These are phyloP conservation scores for Glomeris maerens DNA, from an alignment of 1,140 invertebrate species.

Conservation along the genomic window DNA sequence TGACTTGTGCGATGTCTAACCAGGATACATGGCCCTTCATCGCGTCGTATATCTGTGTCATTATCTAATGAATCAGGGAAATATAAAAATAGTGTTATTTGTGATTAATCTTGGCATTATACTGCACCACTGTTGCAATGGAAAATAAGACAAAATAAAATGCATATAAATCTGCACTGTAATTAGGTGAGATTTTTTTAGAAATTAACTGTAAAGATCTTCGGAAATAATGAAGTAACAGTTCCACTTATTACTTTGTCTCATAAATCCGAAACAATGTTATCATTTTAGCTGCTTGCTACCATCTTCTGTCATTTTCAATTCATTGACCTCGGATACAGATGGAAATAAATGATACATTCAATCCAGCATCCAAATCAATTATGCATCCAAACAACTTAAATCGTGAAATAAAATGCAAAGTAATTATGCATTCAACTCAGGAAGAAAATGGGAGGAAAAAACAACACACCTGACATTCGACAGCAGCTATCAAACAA, in stretches of 20 bases:
- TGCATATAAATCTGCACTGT: too few species aligned
- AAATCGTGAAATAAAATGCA: not conserved
- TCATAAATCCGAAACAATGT: too few species aligned
- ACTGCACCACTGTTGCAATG: not conserved
- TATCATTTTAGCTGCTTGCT: not conserved
- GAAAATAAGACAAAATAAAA: not conserved
- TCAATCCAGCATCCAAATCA: not conserved
- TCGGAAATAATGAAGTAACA: too few species aligned
- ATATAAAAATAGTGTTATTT: not conserved
- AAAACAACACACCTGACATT: constrained; percentile 53
- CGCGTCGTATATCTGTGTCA: not conserved
- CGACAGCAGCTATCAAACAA: constrained; percentile 71
- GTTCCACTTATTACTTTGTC: too few species aligned
- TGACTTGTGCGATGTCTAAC: not conserved
- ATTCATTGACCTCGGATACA: not conserved
- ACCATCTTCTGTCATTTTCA: not conserved
- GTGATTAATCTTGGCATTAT: not conserved
- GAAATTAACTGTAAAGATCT: too few species aligned
- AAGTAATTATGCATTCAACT: not conserved
- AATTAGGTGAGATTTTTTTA: too few species aligned
- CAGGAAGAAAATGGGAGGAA: not conserved
- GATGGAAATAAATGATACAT: not conserved
- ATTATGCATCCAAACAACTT: constrained; percentile 2
- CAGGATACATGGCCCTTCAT: not conserved
- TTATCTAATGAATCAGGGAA: not conserved